Percentiles rank a stretch among this genome's conserved stretches.
These are phyloP conservation scores for Gnathonemus longibarbis DNA, from an alignment of 2,113 vertebrate genomes.

Conservation along the genomic window DNA sequence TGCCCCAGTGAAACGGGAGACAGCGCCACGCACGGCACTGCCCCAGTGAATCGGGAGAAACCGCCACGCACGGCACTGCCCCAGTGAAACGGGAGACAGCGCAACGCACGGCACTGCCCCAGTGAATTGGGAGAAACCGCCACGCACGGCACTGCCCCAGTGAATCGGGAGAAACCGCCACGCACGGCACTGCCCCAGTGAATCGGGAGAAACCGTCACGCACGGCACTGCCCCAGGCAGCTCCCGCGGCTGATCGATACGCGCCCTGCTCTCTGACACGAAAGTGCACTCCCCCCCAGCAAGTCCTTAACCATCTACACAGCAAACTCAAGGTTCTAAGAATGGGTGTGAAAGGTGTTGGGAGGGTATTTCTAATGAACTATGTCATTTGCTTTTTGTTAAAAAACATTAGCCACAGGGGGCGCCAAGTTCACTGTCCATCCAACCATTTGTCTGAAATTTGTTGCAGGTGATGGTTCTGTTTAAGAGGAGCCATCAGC, in stretches of 20 bases:
- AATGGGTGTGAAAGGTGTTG: neutral
- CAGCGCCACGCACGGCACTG: neutral
- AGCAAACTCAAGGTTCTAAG: neutral
- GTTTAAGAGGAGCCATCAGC: neutral
- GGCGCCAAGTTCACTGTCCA: neutral
- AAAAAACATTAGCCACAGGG: neutral
- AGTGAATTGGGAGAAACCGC: neutral
- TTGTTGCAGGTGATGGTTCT: neutral
- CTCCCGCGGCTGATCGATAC: neutral
- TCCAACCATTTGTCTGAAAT: neutral
- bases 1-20: neutral
- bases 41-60: neutral
- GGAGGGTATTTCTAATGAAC: neutral
- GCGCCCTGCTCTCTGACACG: neutral
- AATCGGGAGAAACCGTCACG: neutral
- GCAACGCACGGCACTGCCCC: neutral
- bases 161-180: neutral
- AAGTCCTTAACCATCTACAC: neutral
- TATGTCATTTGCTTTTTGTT: neutral
- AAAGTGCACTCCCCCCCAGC: neutral
- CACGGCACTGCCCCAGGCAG: neutral
- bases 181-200: neutral
- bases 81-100: neutral
- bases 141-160: no score
- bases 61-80: neutral